Conservation (phyloP, 1,140 invertebrate species). For the Melipona quadrifasciata region DNA sequence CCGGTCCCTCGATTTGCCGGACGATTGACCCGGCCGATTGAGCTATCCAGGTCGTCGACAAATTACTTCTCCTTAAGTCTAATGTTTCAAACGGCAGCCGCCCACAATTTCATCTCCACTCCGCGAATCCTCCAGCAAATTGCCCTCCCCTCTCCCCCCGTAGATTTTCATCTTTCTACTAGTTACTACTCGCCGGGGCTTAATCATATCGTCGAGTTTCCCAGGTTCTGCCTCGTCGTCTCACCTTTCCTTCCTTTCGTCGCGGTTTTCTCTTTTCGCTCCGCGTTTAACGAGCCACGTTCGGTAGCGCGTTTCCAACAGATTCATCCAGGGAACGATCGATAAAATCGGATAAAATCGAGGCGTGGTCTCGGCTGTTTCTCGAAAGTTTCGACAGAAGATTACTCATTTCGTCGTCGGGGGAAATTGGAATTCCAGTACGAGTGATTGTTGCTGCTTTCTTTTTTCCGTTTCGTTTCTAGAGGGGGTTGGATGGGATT, state of each 20-base stretch:
- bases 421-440: neutral
- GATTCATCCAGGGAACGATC: slow-evolving; percentile 54
- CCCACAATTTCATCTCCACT: slow-evolving; percentile 23
- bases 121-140: slow-evolving; percentile 1
- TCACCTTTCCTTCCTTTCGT: neutral
- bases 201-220: slow-evolving; percentile 18
- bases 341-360: slow-evolving; percentile 35
- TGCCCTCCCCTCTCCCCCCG: neutral
- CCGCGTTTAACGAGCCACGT: slow-evolving; percentile 29
- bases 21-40: slow-evolving; percentile 1
- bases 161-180: neutral
- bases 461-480: neutral
- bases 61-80: slow-evolving; percentile 15
- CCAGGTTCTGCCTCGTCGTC: neutral
- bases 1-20: slow-evolving; percentile 8
- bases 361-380: slow-evolving; percentile 59
- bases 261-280: neutral
- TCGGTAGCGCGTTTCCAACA: slow-evolving; percentile 51
- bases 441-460: neutral
- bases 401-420: too few species aligned
- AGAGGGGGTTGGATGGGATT: neutral
- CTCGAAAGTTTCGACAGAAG: slow-evolving; percentile 32
- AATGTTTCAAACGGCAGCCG: slow-evolving; percentile 12
- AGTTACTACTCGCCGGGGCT: neutral
- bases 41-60: slow-evolving; percentile 35